A percentile compares a stretch with the other conserved stretches of the same genome.
These are phyloP conservation scores for Oxycera nigricornis DNA, from an alignment of 2,888 invertebrate species.

Conservation along the genomic window DNA sequence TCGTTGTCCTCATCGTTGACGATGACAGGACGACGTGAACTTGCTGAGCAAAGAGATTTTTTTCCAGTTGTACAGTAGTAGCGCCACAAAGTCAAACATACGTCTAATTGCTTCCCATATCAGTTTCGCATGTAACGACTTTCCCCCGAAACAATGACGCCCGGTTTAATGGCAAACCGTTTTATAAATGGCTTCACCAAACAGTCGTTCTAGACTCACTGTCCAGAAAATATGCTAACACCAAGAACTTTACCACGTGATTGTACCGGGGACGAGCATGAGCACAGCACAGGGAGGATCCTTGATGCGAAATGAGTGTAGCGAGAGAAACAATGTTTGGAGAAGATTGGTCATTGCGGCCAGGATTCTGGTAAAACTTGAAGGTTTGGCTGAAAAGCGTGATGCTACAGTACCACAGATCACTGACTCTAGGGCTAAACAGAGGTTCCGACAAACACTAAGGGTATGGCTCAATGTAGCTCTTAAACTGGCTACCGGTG, in stretches of 20 bases:
- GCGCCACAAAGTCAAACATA: conserved; percentile 28
- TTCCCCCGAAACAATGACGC: conserved; percentile 44
- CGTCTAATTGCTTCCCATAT: conserved; percentile 46
- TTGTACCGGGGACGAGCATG: no score
- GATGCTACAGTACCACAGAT: no score
- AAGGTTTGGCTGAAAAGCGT: no score
- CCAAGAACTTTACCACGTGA: no score
- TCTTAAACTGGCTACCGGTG: no score
- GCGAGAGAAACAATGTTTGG: neutral
- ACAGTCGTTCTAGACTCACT: neutral
- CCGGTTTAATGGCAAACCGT: neutral
- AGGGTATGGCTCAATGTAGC: no score
- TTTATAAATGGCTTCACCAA: neutral
- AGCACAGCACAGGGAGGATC: neutral
- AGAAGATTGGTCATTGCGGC: neutral
- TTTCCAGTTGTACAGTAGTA: neutral
- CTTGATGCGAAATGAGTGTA: neutral
- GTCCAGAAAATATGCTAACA: conserved; percentile 11
- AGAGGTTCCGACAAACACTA: no score
- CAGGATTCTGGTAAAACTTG: neutral
- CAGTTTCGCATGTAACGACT: conserved; percentile 42
- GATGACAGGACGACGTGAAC: conserved; percentile 14
- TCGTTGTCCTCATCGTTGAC: neutral
- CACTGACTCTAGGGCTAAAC: no score
- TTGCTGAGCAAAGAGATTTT: conserved; percentile 37